Evolutionary conservation across 2,888 invertebrate species (phyloP), one percentile per base, ranked within the genome.

Genomic region (Drosophila borborema): DNA sequence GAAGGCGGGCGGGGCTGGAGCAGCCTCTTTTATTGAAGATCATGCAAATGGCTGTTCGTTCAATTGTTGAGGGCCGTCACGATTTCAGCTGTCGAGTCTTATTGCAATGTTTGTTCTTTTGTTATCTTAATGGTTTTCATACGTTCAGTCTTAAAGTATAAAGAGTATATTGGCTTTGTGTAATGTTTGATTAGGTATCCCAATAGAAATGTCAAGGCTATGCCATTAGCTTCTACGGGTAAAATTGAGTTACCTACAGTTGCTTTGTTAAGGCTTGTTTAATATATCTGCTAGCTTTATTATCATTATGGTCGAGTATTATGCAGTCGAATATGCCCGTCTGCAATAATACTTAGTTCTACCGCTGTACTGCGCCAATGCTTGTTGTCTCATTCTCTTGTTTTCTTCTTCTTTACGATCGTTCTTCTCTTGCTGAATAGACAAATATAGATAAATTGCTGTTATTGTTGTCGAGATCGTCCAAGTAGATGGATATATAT

Each of bases 1-100:
- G 20, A 36, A 18, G n/a, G 14, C 14, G 48, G 38, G 55, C 45
- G 63, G 55, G 49, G 18, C 23, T 18, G 31, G 14, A 18, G 28
- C 34, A 58, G 23, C 46, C 40, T 43, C 23, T 48, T 72, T 71
- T 73, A 82, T 76, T 72, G 73, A 82, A 85, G 80, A 87, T 77
- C 88, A 80, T 61, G 64, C 68, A 64, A 82, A 68, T 58, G 54
- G 70, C 60, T 71, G 77, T 63, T 73, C 74, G 77, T 63, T 73
- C 74, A 62, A 72, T 28, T 49, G 16, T 77, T 77, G 80, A 77
- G 89, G 72, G 75, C 74, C 81, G 85, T 89, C 89, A 84, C 84
- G 89, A 81, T 59, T 51, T 40, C 58, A 48, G 34, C 56, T 40
- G 16, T 20, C 9, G 16, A 45, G 31, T 31, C 51, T 62, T 41